Evolutionary conservation across 2,113 vertebrate genomes (phyloP).

Genomic region (Atherinomorus stipes): DNA sequence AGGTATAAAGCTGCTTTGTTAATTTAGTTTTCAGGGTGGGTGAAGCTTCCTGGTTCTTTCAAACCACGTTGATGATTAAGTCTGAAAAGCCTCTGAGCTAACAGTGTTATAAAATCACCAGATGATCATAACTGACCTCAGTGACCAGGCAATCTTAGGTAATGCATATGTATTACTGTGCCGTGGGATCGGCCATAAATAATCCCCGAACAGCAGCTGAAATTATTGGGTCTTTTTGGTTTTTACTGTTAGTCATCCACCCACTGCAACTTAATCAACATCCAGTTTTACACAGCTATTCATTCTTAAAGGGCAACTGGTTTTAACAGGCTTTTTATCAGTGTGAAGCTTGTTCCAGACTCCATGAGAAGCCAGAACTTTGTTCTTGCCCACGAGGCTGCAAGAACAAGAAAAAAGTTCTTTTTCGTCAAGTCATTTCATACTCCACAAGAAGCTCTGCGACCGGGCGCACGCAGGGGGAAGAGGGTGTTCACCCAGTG

Average conservation of each 20-base stretch:
- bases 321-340: neutral
- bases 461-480: too few relatives aligned
- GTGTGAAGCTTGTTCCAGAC: too few relatives aligned
- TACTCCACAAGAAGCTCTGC: too few relatives aligned
- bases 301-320: conserved; percentile 5
- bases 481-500: too few relatives aligned
- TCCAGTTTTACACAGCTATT: conserved; percentile 2
- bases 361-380: too few relatives aligned
- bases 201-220: conserved; percentile 16
- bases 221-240: conserved; percentile 18
- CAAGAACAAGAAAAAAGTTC: too few relatives aligned
- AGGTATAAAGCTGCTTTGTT: conserved; percentile 10
- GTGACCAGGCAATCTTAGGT: conserved; percentile 14
- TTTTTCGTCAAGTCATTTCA: too few relatives aligned
- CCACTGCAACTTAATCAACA: conserved; percentile 20
- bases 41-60: conserved; percentile 11
- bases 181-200: neutral
- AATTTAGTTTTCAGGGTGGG: conserved; percentile 35
- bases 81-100: conserved; percentile 16
- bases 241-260: conserved; percentile 10
- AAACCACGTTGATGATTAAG: conserved; percentile 42
- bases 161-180: conserved; percentile 34
- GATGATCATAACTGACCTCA: conserved; percentile 29
- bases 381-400: too few relatives aligned
- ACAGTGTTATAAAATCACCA: conserved; percentile 36